Evolutionary conservation across 2,113 vertebrate species (phyloP).

Genomic region (Seriola quinqueradiata): DNA sequence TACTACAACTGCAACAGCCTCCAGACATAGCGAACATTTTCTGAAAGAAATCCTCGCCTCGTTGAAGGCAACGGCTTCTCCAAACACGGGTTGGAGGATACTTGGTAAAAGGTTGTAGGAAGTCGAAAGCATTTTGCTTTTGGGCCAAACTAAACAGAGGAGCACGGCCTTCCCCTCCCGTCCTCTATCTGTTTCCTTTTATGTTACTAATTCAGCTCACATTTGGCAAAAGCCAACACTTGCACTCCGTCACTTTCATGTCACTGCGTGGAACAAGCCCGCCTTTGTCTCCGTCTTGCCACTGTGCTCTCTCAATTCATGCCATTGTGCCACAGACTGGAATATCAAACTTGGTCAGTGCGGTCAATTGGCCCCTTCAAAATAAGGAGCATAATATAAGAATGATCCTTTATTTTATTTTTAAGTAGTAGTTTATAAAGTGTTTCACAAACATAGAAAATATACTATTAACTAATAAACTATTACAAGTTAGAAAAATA

Average conservation of each 20-base stretch:
- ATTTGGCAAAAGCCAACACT: conserved; percentile 49
- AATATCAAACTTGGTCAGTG: conserved; percentile 18
- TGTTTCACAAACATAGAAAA: background rate
- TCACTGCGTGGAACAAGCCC: conserved; percentile 47
- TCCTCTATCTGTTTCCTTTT: conserved; percentile 18
- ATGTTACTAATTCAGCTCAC: conserved; percentile 46
- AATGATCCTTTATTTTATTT: background rate
- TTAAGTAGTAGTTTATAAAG: too few species aligned
- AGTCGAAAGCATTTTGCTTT: background rate
- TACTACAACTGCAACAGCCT: too few species aligned
- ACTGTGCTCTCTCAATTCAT: conserved; percentile 36
- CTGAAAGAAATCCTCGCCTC: background rate
- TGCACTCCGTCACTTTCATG: conserved; percentile 50
- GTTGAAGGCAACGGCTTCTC: too few species aligned
- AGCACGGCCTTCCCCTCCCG: background rate
- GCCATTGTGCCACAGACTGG: conserved; percentile 38
- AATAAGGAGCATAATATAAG: background rate
- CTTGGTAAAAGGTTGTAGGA: background rate
- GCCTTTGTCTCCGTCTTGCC: conserved; percentile 49
- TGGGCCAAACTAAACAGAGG: background rate
- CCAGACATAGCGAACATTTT: background rate
- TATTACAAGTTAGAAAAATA: too few species aligned
- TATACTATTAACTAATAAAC: background rate
- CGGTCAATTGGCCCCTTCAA: background rate
- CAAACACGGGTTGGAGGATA: background rate